Base-by-base conservation (phyloP, 2,113 vertebrate species). In the Podiceps cristatus region DNA sequence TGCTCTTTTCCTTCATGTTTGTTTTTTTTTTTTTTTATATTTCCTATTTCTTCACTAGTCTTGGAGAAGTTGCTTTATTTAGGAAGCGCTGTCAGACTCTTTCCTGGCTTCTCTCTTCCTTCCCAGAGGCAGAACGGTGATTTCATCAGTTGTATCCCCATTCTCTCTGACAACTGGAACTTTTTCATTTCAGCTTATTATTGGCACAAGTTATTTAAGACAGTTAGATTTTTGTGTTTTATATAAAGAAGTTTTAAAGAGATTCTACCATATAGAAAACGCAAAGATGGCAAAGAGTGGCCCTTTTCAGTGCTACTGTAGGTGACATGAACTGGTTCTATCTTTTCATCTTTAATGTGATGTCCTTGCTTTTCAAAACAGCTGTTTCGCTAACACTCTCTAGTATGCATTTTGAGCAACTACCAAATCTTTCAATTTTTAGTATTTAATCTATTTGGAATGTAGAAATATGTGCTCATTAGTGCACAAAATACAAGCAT, bases 61-160 rank as follows among this genome's bases (percentile, higher is more conserved):
- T 97, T 79, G 94, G 91, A 93, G 86, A 93, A 88, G 69, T 84
- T 62, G 72, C 71, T 49, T 96, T 82, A 9, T 66, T 93, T 71
- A 31, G 82, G 78, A 87, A 91, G 40, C 28, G 7, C 44, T 86
- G 69, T 37, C 73, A 75, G 80, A 16, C 12, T 77, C 47, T 89
- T 73, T 87, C 63, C 64, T 69, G 74, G 25, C 66, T 96, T 90
- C 40, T 50, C 62, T 86, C 62, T 86, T 88, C 82, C 78, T 50
- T 19, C 25, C 14, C 4, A 11, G 18, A 75, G 71, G 33, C 83
- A 72, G 42, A 2, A 1, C 3, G 15, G 55, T 59, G 63, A n/a
- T 31, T 81, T 84, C 18, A 7, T 72, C 23, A 28, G 27, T 85
- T 87, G 69, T 5, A 59, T 94, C 59, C 45, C 25, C 25, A 8